Percentiles rank a stretch among this genome's conserved stretches.
phyloP scores from a whole-genome alignment of 2,113 vertebrate species.

The Gadus macrocephalus region DNA sequence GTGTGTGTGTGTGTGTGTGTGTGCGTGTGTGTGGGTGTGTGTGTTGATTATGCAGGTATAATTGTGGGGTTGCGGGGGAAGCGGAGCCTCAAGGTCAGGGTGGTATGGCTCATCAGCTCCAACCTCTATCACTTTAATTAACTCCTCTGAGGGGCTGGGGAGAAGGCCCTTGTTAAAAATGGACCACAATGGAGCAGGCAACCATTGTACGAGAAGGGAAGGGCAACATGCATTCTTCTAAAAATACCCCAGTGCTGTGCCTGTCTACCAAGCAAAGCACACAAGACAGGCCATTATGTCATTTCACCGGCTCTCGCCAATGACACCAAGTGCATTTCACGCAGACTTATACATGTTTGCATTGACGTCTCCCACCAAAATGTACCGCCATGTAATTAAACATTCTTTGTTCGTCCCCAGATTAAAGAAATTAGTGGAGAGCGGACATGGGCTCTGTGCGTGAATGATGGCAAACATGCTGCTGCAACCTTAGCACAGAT shows the following conservation, averaged over 20 bases:
- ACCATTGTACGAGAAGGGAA: constrained; percentile 58
- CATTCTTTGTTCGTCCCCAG: no score
- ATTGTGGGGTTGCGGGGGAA: constrained; percentile 66
- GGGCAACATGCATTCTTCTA: constrained; percentile 62
- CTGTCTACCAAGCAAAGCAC: constrained; percentile 27
- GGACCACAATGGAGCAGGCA: constrained; percentile 64
- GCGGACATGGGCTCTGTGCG: constrained; percentile 21
- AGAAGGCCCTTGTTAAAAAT: constrained; percentile 75
- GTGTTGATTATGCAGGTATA: constrained; percentile 76
- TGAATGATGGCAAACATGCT: constrained; percentile 29
- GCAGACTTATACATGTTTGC: constrained; percentile 27
- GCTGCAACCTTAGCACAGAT: constrained; percentile 47
- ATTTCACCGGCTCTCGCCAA: constrained; percentile 47
- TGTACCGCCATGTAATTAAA: neutral
- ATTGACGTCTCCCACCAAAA: constrained; percentile 1
- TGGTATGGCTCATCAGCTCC: constrained; percentile 74
- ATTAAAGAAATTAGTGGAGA: no score
- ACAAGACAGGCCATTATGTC: constrained; percentile 59
- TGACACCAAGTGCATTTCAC: constrained; percentile 40
- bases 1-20: constrained; percentile 20
- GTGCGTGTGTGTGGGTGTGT: constrained; percentile 14
- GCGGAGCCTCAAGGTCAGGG: constrained; percentile 72
- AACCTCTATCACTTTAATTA: constrained; percentile 81
- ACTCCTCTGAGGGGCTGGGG: constrained; percentile 75
- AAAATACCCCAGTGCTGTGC: constrained; percentile 52